These are phyloP conservation scores for Dipodomys stephensi DNA, from an alignment of 2,113 vertebrate genomes.

Conservation along the genomic window DNA sequence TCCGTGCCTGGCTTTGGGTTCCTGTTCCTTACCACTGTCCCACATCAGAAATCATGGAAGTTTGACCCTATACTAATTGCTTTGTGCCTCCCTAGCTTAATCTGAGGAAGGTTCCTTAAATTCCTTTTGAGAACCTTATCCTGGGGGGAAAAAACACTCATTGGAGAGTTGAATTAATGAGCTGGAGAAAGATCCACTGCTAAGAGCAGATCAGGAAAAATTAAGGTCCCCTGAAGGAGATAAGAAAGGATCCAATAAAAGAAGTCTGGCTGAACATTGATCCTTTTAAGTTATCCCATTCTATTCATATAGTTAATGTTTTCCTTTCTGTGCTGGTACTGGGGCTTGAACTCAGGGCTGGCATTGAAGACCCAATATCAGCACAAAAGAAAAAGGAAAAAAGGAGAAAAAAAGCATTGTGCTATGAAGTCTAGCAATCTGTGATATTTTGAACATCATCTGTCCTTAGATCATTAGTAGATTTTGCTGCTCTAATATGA, in stretches of 20 bases:
- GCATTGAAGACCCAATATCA: no score
- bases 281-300: not conserved
- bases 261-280: not conserved
- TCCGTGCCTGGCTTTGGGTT: no score
- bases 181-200: not conserved
- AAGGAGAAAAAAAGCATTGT: no score
- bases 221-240: not conserved
- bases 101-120: not conserved
- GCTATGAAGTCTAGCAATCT: no score
- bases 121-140: not conserved
- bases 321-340: not conserved
- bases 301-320: not conserved
- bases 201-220: not conserved
- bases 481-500: not conserved
- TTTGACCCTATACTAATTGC: not conserved
- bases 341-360: no score
- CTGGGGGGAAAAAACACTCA: not conserved
- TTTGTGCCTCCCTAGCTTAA: not conserved
- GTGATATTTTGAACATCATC: conserved; percentile 31
- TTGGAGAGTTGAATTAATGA: not conserved
- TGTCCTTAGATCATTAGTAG: conserved; percentile 11
- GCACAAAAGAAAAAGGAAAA: no score
- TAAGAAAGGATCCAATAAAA: not conserved
- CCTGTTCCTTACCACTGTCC: not conserved
- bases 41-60: not conserved